Conservation (phyloP, 2,113 vertebrate species). For the Alectura lathami region DNA sequence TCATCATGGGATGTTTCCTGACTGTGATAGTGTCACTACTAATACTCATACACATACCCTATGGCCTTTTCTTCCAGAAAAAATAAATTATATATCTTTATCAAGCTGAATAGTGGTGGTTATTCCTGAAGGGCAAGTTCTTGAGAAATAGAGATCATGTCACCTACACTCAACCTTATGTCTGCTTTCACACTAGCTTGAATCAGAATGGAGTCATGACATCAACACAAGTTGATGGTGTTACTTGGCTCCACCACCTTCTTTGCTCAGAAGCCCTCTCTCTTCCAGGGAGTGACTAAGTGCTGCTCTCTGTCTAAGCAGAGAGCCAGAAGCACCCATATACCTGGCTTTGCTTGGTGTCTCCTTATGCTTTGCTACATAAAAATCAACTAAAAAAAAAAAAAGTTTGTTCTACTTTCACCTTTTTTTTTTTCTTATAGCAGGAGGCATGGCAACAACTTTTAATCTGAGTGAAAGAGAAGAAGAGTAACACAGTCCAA, state of each 20-base stretch:
- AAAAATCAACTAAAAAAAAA: background rate
- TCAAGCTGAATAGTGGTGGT: background rate
- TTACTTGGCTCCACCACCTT: background rate
- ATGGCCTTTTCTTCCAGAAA: background rate
- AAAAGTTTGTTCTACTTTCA: background rate
- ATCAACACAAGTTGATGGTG: background rate
- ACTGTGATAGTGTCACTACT: background rate
- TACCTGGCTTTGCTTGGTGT: background rate
- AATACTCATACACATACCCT: background rate
- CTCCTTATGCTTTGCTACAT: background rate
- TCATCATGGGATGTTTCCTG: background rate
- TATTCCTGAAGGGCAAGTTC: background rate
- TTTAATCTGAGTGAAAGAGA: background rate
- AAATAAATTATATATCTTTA: background rate
- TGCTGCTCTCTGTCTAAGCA: background rate
- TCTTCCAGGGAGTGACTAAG: background rate
- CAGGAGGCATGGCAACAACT: background rate
- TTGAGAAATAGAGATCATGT: background rate
- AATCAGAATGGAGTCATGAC: background rate
- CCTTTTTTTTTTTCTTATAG: background rate
- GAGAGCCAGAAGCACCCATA: background rate
- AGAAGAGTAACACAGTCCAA: background rate
- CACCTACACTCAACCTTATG: background rate
- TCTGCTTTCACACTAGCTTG: background rate
- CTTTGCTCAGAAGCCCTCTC: background rate